Evolutionary conservation across 30 jellyfish, hydroid and myxozoan genomes (phyloP), one percentile per base, ranked within the genome.

Genomic region (Hydra vulgaris): DNA sequence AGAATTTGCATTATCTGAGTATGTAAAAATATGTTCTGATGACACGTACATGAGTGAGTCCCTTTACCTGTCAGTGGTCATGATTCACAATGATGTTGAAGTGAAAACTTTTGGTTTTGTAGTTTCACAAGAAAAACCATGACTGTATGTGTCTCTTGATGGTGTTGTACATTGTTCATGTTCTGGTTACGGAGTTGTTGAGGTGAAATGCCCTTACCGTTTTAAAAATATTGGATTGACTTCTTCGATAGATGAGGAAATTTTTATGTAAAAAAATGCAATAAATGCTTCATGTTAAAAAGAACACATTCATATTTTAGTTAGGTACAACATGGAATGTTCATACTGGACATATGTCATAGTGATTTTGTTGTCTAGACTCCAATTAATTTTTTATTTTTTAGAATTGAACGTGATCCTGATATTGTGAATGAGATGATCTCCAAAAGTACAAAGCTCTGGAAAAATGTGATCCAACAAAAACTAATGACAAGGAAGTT

Each of bases 131-230:
- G 79, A 21, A 21, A 18, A 71, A 15, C 24, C 24, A 15, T 71
- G 79, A 21, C 21, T 71, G 8, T 17, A 40, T 71, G 79, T 21
- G 8, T 71, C 79, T 8, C 79, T 40, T 15, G 79, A 71, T 21
- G 79, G 40, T 20, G 21, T 71, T 18, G 26, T 21, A 0, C 22
- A 17, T 23, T 71, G 79, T 71, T 20, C 21, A 18, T 71, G 21
- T 71, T 71, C 40, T 23, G 79, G 26, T 17, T 71, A 71, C 26
- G 79, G 79, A 18, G 79, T 21, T 23, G 26, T 71, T 18, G 79
- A 71, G 22, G 26, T 71, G n/a, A 71, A 71, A 23, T 71, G 79
- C 79, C 79, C n/a, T n/a, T n/a, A n/a, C n/a, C n/a, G n/a, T 17
- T 71, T 71, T 18, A 20, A 27, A 18, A 18, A 71, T 18, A 23